Conservation (phyloP, 2,888 invertebrate genomes). For the Dryocosmus kuriphilus region DNA sequence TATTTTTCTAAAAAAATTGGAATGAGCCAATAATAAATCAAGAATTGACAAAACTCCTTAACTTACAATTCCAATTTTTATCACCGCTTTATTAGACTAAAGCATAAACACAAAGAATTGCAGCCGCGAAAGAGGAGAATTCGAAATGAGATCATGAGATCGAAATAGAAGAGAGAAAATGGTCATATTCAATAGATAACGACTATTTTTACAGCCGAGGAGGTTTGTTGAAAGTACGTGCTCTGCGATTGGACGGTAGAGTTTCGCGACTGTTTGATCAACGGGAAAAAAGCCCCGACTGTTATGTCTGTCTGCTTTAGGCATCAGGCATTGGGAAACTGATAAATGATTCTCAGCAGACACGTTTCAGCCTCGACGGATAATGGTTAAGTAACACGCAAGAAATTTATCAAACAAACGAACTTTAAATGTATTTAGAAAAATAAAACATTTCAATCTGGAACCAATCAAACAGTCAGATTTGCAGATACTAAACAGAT, state of each 20-base stretch:
- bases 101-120: too few relatives aligned
- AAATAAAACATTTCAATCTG: slow-evolving; percentile 18
- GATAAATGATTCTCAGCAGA: slow-evolving; percentile 38
- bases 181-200: not conserved
- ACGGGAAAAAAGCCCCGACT: slow-evolving; percentile 21
- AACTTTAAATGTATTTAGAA: slow-evolving; percentile 24
- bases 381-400: slow-evolving; percentile 27
- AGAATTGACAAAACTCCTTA: too few relatives aligned
- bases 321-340: slow-evolving; percentile 22
- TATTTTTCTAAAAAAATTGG: slow-evolving; percentile 10
- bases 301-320: slow-evolving; percentile 22
- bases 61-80: too few relatives aligned
- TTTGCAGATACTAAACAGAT: not conserved
- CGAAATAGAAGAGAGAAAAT: not conserved
- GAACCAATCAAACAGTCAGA: not conserved
- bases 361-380: slow-evolving; percentile 2
- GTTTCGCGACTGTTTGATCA: slow-evolving; percentile 37
- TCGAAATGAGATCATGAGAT: slow-evolving; percentile 1
- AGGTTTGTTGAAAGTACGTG: slow-evolving; percentile 13
- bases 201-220: slow-evolving; percentile 17
- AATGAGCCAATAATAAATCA: not conserved
- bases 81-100: too few relatives aligned
- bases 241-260: not conserved
- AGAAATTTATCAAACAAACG: slow-evolving; percentile 31
- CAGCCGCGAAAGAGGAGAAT: not conserved